Conservation (phyloP, 2,797 vertebrate species). For the Tangara arthus region DNA sequence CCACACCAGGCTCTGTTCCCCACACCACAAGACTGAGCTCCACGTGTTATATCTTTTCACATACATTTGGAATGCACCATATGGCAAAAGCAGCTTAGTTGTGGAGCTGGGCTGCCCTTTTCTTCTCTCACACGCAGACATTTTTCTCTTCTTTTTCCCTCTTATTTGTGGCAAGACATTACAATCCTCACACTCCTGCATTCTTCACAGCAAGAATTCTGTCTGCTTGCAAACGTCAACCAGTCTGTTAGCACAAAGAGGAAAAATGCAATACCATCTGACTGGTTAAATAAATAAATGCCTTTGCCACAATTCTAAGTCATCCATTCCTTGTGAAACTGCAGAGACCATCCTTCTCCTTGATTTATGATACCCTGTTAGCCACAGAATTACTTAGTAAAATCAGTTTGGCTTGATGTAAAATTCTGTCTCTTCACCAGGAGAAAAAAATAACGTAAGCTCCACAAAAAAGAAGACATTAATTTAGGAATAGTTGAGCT, state of each 20-base stretch:
- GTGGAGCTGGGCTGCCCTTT: neutral
- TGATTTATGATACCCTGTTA: conserved; percentile 69
- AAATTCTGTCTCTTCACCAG: conserved; percentile 44
- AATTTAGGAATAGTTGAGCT: conserved; percentile 79
- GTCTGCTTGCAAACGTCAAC: conserved; percentile 43
- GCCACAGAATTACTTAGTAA: conserved; percentile 70
- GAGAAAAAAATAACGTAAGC: conserved; percentile 1
- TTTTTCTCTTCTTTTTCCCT: neutral
- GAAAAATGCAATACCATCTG: conserved; percentile 20
- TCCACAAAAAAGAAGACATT: conserved; percentile 73
- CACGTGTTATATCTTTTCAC: neutral
- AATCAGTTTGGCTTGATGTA: conserved; percentile 67
- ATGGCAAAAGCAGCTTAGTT: neutral
- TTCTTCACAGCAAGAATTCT: conserved; percentile 32
- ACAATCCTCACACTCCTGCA: neutral
- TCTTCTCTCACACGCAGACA: neutral
- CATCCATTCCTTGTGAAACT: conserved; percentile 41
- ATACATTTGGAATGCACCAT: neutral
- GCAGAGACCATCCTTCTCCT: conserved; percentile 37
- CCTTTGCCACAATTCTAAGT: conserved; percentile 41
- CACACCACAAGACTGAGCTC: neutral
- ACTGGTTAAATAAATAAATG: conserved; percentile 70
- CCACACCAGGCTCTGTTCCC: neutral
- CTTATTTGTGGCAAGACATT: conserved; percentile 17
- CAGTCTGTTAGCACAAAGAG: conserved; percentile 33